These are phyloP conservation scores for Myopa tessellatipennis DNA, from an alignment of 2,888 invertebrate species.

Conservation along the genomic window DNA sequence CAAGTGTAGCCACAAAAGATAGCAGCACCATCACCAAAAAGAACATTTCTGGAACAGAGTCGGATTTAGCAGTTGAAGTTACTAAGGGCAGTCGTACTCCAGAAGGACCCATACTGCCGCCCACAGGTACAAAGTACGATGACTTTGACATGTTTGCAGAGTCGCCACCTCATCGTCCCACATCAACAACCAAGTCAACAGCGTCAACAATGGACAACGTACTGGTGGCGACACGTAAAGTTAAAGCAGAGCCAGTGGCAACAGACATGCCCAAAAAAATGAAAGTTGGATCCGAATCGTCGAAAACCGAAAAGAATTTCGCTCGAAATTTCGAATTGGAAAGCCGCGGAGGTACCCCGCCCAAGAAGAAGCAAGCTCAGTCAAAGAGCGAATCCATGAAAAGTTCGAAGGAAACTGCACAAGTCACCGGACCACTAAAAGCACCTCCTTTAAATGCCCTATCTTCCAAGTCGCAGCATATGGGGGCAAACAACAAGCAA, in stretches of 20 bases:
- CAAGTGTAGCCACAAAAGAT: neutral
- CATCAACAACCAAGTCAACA: conserved; percentile 13
- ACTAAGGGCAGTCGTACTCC: neutral
- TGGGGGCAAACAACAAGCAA: too few relatives aligned
- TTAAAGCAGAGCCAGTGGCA: neutral
- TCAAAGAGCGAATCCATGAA: neutral
- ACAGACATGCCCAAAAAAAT: neutral
- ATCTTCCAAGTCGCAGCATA: too few relatives aligned
- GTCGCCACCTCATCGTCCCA: conserved; percentile 52
- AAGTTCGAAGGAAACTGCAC: neutral
- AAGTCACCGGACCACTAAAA: too few relatives aligned
- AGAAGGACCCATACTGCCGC: conserved; percentile 34
- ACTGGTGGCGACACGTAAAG: conserved; percentile 13
- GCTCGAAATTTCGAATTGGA: neutral
- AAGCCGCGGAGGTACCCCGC: neutral
- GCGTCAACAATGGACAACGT: conserved; percentile 8
- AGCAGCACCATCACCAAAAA: neutral
- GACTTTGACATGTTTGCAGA: conserved; percentile 60
- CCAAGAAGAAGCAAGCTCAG: neutral
- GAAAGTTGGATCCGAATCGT: neutral
- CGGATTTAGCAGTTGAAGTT: neutral
- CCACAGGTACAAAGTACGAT: neutral
- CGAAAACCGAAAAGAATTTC: neutral
- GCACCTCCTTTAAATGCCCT: too few relatives aligned
- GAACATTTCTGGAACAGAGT: neutral